Base-by-base conservation (phyloP, 2,113 vertebrate genomes). In the Ranitomeya imitator region DNA sequence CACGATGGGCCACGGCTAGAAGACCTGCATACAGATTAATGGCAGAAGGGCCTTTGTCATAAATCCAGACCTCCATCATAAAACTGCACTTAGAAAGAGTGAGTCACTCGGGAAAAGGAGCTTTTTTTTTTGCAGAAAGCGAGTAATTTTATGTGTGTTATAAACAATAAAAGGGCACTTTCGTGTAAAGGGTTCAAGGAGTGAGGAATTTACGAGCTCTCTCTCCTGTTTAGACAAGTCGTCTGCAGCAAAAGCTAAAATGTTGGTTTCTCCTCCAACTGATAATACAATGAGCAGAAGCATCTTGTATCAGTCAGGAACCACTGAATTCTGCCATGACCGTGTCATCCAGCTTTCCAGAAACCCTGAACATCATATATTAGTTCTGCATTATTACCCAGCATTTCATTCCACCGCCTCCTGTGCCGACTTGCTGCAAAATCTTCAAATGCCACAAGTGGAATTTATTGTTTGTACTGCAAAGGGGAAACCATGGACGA, bases 41-140 rank as follows among this genome's bases (percentile, higher is more conserved):
- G 69, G 37, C 61, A 79, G 52, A 86, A 90, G 52, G 84, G 86
- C 82, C 54, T 63, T 31, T 83, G 87, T 69, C 81, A 77, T 85
- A 84, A 83, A 79, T 14, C 15, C 81, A 0, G 13, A 77, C 8
- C 82, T 76, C 59, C 86, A 77, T 87, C 54, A 87, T 61, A 80
- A 77, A 57, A 10, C 9, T 11, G 76, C 69, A 86, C 85, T 90
- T 80, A 77, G 67, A 88, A 6, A 31, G 19, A 6, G 3, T 19
- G 31, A 26, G 88, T 18, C 0, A 23, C 10, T 55, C 3, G 23
- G 26, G 78, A 89, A 31, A 37, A 15, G 79, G 81, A 52, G 7
- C 19, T 55, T 18, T 77, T 73, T 73, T 76, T 73, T 76, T 59
- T 6, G 12, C 13, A 67, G 31, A 37, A 54, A 7, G 21, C 0